Evolutionary conservation across 1,140 invertebrate species (phyloP), one percentile per base, ranked within the genome.

Genomic region (Myzus persicae): DNA sequence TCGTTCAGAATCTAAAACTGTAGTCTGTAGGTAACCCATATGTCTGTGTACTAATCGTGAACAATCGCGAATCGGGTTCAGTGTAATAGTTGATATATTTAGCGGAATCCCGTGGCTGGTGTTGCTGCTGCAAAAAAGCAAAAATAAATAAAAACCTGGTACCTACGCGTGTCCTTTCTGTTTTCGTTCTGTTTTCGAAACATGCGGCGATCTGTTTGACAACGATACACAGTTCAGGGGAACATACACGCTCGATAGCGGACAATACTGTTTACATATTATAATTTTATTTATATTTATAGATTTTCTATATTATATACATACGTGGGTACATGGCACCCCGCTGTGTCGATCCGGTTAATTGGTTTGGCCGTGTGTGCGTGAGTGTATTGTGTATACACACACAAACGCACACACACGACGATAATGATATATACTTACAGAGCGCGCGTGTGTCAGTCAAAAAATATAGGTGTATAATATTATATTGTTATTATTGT

Each of bases 301-400:
- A 84, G 22, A 40, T 42, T 42, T 84, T 36, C 14, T 36, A 24
- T 14, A 5, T 85, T n/a, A 42, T n/a, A 46, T 87, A 46, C 3
- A n/a, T 46, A 81, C 38, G 20, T 22, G 48, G 20, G 26, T 14
- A 44, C 24, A 42, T 24, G 44, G 85, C 18, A n/a, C 31, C 44
- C 85, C 5, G 24, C 42, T n/a, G 7, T 8, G 42, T 20, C 44
- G n/a, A 88, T 88, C 20, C 24, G 44, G 88, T 89, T 40, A 89
- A 89, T 54, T 89, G 48, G 48, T 89, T 89, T 89, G 36, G 54
- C 48, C 88, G 36, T 40, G 88, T 54, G 24, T 40, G 84, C 40
- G 38, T 40, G 59, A 14, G 14, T n/a, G 59, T n/a, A 85, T 40
- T 31, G 36, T 38, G 5, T 36, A 22, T 85, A 42, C 11, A 36